A percentile compares a stretch with the other conserved stretches of the same genome.
phyloP scores from a whole-genome alignment of 2,113 vertebrate species.

The Thryonomys swinderianus region DNA sequence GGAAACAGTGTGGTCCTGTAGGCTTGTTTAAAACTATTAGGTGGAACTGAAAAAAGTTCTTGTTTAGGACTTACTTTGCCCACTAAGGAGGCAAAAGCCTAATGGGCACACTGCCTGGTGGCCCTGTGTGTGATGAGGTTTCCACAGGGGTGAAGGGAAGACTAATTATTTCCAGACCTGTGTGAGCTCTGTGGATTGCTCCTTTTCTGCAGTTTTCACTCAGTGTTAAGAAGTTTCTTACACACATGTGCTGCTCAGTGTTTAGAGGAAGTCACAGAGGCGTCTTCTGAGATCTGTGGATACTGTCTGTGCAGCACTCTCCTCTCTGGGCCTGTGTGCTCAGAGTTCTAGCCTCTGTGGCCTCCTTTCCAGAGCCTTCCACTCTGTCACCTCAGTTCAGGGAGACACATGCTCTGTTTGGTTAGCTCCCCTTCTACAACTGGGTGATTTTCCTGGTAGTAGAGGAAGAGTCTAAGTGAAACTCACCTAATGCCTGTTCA shows the following conservation, averaged over 20 bases:
- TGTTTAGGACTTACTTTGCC: background rate
- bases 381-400: background rate
- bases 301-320: background rate
- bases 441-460: background rate
- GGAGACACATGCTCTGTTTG: background rate
- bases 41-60: background rate
- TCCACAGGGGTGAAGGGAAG: background rate
- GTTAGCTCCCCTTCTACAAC: background rate
- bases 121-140: background rate
- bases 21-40: conserved; percentile 29
- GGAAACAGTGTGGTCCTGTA: background rate
- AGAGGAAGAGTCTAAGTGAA: background rate
- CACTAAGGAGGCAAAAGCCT: background rate
- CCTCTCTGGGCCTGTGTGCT: background rate
- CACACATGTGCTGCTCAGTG: background rate
- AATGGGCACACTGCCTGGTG: background rate
- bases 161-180: background rate
- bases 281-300: background rate
- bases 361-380: background rate
- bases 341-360: background rate
- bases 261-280: background rate
- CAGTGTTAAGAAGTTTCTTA: background rate
- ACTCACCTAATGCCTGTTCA: background rate
- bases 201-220: background rate
- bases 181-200: background rate